phyloP scores from a whole-genome alignment of 2,797 vertebrate genomes.

The Spatula versicolor region DNA sequence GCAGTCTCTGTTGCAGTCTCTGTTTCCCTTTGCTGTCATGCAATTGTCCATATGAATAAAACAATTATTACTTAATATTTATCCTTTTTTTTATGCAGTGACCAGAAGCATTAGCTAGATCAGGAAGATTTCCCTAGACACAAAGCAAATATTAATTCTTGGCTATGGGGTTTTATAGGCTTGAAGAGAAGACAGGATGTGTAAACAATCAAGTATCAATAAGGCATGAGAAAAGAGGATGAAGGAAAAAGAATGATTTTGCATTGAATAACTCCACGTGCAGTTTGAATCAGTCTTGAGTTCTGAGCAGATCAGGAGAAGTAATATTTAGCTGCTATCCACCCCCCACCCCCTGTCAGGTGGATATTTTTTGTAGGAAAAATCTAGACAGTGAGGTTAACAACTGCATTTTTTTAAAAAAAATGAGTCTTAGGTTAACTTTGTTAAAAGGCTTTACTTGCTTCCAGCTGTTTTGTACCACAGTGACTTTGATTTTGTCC shows the following conservation, averaged over 20 bases:
- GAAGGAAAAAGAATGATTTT: not conserved
- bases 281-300: not conserved
- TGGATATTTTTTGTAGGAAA: not conserved
- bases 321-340: not conserved
- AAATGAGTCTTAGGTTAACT: not conserved
- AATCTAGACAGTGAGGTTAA: not conserved
- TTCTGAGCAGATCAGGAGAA: not conserved
- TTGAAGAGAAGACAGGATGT: not conserved
- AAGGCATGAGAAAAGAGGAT: not conserved
- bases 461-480: not conserved
- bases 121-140: not conserved
- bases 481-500: not conserved
- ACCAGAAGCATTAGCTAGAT: not conserved
- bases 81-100: not conserved
- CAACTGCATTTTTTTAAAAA: not conserved
- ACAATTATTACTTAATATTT: not conserved
- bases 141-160: not conserved
- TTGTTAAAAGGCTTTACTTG: not conserved
- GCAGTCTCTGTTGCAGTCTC: no score
- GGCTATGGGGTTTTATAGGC: not conserved
- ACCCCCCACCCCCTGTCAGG: not conserved
- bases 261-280: not conserved
- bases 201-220: rapidly evolving
- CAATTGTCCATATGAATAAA: not conserved
- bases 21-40: not conserved